Percentiles rank a stretch among this genome's conserved stretches.
Conservation (phyloP, 2,113 vertebrate species). For the Clarias magur region DNA sequence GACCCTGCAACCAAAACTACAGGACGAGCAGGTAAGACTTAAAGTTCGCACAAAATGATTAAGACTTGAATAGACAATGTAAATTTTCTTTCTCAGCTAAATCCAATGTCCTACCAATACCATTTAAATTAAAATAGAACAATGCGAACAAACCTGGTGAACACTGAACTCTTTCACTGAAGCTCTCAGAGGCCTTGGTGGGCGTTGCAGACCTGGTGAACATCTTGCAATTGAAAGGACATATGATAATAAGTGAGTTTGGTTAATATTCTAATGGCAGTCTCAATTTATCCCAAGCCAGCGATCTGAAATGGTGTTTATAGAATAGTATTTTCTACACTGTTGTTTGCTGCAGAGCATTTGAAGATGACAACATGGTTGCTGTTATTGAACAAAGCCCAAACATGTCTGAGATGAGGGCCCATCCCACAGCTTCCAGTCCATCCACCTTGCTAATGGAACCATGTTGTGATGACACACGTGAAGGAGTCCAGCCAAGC, state of each 20-base stretch:
- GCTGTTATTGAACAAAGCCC: slow-evolving; percentile 66
- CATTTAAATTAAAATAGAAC: neutral
- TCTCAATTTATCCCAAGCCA: neutral
- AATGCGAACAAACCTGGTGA: neutral
- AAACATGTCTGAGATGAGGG: slow-evolving; percentile 64
- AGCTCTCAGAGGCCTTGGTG: slow-evolving; percentile 69
- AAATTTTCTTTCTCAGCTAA: neutral
- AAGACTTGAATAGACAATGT: neutral
- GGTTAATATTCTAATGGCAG: neutral
- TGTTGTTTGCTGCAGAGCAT: slow-evolving; percentile 64
- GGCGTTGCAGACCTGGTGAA: slow-evolving; percentile 63
- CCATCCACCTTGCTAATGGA: slow-evolving; percentile 69
- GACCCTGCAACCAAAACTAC: slow-evolving; percentile 59
- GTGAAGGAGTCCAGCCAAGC: slow-evolving; percentile 43
- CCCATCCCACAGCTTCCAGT: slow-evolving; percentile 60
- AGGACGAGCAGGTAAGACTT: slow-evolving; percentile 66
- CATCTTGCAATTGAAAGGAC: slow-evolving; percentile 62
- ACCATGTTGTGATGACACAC: slow-evolving; percentile 55
- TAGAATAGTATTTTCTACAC: slow-evolving; percentile 13
- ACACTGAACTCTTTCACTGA: slow-evolving; percentile 25
- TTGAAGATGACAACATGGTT: slow-evolving; percentile 73
- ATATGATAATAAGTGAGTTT: slow-evolving; percentile 75
- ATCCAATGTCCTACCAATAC: neutral
- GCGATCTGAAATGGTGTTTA: neutral
- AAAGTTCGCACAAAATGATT: neutral